Percentiles rank a stretch among this genome's conserved stretches.
phyloP scores from a whole-genome alignment of 2,797 vertebrate species.

The Microctenopoma steveboyesi region DNA sequence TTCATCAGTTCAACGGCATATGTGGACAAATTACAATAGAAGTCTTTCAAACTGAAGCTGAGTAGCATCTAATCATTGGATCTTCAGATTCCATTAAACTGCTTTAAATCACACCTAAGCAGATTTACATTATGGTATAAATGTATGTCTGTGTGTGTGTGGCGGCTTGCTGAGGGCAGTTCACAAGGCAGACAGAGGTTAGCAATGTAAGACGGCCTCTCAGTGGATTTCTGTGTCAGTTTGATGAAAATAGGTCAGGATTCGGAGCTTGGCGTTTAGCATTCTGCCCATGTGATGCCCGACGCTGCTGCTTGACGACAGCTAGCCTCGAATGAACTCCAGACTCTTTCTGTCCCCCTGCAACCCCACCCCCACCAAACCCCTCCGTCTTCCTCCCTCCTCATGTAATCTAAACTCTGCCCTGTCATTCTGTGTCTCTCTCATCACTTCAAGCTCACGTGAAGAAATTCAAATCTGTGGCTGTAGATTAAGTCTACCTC shows the following conservation, averaged over 20 bases:
- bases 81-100: conserved; percentile 49
- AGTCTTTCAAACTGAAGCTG: conserved; percentile 46
- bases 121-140: conserved; percentile 39
- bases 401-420: conserved; percentile 55
- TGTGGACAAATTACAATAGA: conserved; percentile 68
- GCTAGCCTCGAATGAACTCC: conserved; percentile 76
- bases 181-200: conserved; percentile 62
- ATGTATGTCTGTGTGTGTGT: conserved; percentile 15
- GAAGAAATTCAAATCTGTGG: conserved; percentile 48
- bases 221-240: conserved; percentile 79
- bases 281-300: conserved; percentile 76
- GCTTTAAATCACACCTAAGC: conserved; percentile 30
- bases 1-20: conserved; percentile 64
- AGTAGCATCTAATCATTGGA: conserved; percentile 21
- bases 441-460: conserved; percentile 16
- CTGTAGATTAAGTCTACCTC: conserved; percentile 38
- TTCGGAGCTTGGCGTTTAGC: conserved; percentile 75
- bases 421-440: conserved; percentile 56
- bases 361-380: not conserved
- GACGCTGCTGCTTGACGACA: conserved; percentile 66
- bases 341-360: conserved; percentile 48
- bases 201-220: conserved; percentile 61
- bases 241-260: conserved; percentile 85
- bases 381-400: conserved; percentile 4
- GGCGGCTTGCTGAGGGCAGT: conserved; percentile 28